Evolutionary conservation across 2,888 invertebrate species (phyloP).

Genomic region (Tanytarsus gracilentus): DNA sequence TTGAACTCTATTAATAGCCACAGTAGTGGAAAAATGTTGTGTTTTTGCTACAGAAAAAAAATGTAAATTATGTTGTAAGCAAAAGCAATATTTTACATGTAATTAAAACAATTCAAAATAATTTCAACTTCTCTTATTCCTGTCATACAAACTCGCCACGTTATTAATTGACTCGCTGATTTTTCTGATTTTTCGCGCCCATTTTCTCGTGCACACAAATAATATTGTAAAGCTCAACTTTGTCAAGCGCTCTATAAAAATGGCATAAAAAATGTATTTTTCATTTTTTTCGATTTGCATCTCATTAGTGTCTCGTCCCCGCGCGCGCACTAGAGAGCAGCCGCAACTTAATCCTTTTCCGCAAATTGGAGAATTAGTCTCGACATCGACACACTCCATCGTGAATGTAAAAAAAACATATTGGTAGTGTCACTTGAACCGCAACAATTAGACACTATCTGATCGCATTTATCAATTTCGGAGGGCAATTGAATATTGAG

Average conservation of each 20-base stretch:
- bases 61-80: slow-evolving; percentile 26
- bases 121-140: background rate
- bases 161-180: slow-evolving; percentile 26
- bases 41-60: background rate
- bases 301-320: slow-evolving; percentile 14
- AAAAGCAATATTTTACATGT: slow-evolving; percentile 2
- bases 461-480: slow-evolving; percentile 9
- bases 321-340: background rate
- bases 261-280: slow-evolving; percentile 16
- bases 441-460: slow-evolving; percentile 9
- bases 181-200: slow-evolving; percentile 9
- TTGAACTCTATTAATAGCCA: too few species aligned
- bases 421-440: background rate
- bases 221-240: background rate
- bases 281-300: slow-evolving; percentile 24
- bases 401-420: too few species aligned
- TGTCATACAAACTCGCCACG: background rate
- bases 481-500: background rate
- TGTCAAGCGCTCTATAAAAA: slow-evolving; percentile 3
- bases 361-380: background rate
- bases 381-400: too few species aligned
- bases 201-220: background rate
- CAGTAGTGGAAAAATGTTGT: background rate
- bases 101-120: slow-evolving; percentile 25
- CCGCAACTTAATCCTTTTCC: slow-evolving; percentile 24